phyloP scores from a whole-genome alignment of 2,888 invertebrate genomes.

The Tillus elongatus region DNA sequence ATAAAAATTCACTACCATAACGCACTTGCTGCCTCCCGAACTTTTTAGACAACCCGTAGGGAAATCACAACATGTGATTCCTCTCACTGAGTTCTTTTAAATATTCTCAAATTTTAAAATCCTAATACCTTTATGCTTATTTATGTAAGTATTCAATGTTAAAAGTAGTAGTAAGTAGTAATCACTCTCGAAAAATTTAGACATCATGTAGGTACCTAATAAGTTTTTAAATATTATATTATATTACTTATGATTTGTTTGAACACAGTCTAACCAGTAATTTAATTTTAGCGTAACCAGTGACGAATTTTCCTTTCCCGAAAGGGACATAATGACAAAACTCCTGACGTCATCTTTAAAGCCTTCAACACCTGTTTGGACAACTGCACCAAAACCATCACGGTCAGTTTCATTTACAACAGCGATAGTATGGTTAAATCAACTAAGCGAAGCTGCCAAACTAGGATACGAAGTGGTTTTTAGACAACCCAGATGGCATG shows the following conservation, averaged over 20 bases:
- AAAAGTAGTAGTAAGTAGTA: too few relatives aligned
- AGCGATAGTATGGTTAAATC: constrained; percentile 63
- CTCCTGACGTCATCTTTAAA: constrained; percentile 8
- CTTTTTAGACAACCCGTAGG: too few relatives aligned
- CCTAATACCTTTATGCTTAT: too few relatives aligned
- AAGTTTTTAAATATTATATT: neutral
- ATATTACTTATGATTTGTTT: neutral
- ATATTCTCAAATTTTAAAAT: too few relatives aligned
- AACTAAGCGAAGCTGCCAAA: constrained; percentile 64
- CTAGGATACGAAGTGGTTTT: constrained; percentile 64
- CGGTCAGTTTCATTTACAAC: constrained; percentile 41
- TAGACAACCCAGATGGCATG: constrained; percentile 53
- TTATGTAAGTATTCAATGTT: too few relatives aligned
- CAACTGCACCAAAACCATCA: constrained; percentile 27
- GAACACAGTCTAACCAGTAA: neutral
- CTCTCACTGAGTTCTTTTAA: too few relatives aligned
- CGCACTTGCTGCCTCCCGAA: too few relatives aligned
- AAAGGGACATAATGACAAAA: constrained; percentile 5
- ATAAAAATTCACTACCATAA: too few relatives aligned
- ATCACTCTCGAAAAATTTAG: neutral
- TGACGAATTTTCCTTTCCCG: neutral
- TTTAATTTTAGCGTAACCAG: too few relatives aligned
- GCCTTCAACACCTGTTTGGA: constrained; percentile 33
- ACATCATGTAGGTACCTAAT: too few relatives aligned
- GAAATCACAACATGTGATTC: too few relatives aligned